Evolutionary conservation across 2,113 vertebrate species (phyloP), one percentile per base, ranked within the genome.

Genomic region (Pseudopodoces humilis): DNA sequence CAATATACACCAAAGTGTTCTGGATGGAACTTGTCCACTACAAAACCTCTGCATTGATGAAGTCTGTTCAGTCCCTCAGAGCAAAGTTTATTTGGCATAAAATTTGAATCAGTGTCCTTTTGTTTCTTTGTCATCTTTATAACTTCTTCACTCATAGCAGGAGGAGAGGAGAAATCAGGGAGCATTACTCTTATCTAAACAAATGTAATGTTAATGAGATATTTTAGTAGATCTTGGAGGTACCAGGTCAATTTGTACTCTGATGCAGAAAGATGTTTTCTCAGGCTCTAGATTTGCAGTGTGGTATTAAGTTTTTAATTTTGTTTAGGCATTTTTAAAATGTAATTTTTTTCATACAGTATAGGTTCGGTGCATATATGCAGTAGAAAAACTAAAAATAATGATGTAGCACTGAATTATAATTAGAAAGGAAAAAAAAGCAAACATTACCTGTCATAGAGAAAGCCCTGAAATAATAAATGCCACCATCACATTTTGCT

Each of bases 381-480:
- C 79, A 74, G 50, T 33, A 83, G 59, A 74, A 86, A 77, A 85
- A 33, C 44, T 65, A 70, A 85, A 95, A 95, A 78, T 65, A 76
- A 87, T 75, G 44, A 70, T 24, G 30, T 75, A 79, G 16, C 43
- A 68, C 49, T 77, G 88, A 72, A 90, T 87, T 4, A 18, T 49
- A 89, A 88, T 91, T 85, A 83, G 35, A 86, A 95, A 33, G 24
- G 33, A 22, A 39, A 93, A 84, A 39, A n/a, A 41, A 4, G 47
- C 64, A 52, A 5, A 33, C 58, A 76, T 88, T 90, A 81, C 58
- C 80, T 93, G 63, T 77, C 86, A 55, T 12, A 39, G 67, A 88
- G 71, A 79, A 86, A 95, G 67, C 53, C 37, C 63, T 83, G 62
- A 72, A 96, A 79, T 97, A 96, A 93, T 94, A 95, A 95, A 94